Base-by-base conservation (phyloP, 2,888 invertebrate species). In the Pollenia labialis region DNA sequence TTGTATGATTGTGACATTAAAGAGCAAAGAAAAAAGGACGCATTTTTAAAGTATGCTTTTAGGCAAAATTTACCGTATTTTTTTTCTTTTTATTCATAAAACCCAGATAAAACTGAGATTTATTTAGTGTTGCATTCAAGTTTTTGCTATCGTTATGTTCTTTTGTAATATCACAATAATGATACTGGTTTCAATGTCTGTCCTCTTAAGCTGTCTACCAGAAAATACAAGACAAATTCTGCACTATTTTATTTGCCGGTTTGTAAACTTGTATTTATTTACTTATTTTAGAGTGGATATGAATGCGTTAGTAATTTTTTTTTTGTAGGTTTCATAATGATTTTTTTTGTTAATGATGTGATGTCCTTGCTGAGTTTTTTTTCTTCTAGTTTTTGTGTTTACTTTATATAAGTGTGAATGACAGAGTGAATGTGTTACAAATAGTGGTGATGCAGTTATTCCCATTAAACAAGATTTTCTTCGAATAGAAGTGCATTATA, bases 41-140 rank as follows among this genome's bases (percentile, higher is more conserved):
- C 76, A 82, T 69, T 69, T 82, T 62, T 69, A 46, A 69, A 75
- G 75, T 54, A 48, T 82, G 69, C 82, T 82, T 82, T 76, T 82
- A 82, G 76, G 76, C 68, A 75, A 62, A 62, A 75, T 72, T 68
- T 16, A 23, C 18, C 42, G 48, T 69, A 16, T 44, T 69, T 54
- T 69, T n/a, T 23, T 40, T 14, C 32, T 32, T 11, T 42, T 62
- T 16, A 4, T 48, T n/a, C 12, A 14, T 9, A 48, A 40, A 48
- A 42, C 1, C 14, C 16, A 58, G 12, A 50, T 58, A 66, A 56
- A 66, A 64, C 52, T 77, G 44, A n/a, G 44, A 40, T 64, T 79
- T 79, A 72, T 72, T 77, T 79, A 77, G 40, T 69, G 77, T 62
- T 77, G 40, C 50, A 58, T 75, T 50, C 48, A 44, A 60, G 68